Evolutionary conservation across 2,888 invertebrate species (phyloP).

Genomic region (Caenorhabditis wallacei): DNA sequence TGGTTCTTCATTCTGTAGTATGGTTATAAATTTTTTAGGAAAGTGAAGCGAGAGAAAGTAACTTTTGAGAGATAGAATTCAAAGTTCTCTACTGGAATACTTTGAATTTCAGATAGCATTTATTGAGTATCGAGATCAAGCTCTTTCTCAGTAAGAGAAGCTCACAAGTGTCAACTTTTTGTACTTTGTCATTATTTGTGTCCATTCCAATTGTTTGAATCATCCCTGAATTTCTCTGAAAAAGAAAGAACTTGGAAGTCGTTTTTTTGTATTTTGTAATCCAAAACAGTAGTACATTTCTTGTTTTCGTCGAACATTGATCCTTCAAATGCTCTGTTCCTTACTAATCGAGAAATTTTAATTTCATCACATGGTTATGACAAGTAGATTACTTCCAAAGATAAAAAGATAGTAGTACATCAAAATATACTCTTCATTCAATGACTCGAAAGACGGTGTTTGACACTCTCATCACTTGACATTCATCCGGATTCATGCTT

Average conservation of each 20-base stretch:
- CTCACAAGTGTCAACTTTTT: too few species aligned
- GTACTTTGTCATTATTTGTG: too few species aligned
- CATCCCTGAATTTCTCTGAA: too few species aligned
- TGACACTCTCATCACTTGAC: constrained; percentile 24
- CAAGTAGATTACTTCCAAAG: constrained; percentile 3
- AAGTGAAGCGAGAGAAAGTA: constrained; percentile 10
- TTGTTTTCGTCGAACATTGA: constrained; percentile 9
- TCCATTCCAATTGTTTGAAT: too few species aligned
- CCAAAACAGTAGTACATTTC: constrained; percentile 1
- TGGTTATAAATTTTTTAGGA: constrained; percentile 11
- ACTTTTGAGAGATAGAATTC: not conserved
- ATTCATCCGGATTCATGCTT: constrained; percentile 22
- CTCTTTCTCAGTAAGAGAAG: too few species aligned
- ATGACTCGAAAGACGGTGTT: constrained; percentile 1
- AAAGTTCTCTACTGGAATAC: not conserved
- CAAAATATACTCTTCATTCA: constrained; percentile 17
- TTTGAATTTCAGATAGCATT: too few species aligned
- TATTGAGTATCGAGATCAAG: too few species aligned
- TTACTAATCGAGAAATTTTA: constrained; percentile 7
- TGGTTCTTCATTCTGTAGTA: constrained; percentile 5
- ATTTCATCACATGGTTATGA: constrained; percentile 18
- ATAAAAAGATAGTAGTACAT: constrained; percentile 21
- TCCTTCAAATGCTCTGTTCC: not conserved
- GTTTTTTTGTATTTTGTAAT: not conserved
- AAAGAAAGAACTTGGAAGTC: too few species aligned